These are phyloP conservation scores for Fissipunctia ypsillon DNA, from an alignment of 2,888 invertebrate species.

Conservation along the genomic window DNA sequence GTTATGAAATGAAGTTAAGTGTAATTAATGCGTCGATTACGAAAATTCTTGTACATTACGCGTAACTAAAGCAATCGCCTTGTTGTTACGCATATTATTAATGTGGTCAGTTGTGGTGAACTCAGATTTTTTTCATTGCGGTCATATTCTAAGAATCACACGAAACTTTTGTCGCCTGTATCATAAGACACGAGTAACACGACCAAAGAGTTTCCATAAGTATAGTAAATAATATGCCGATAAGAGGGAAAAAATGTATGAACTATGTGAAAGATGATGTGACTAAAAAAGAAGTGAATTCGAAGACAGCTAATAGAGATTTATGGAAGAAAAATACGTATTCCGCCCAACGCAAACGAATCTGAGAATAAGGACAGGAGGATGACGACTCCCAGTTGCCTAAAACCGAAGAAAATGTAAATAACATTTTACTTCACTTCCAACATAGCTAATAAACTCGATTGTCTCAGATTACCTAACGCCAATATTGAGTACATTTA, in stretches of 20 bases:
- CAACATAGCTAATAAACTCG: constrained; percentile 12
- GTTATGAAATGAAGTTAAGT: constrained; percentile 42
- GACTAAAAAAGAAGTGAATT: neutral
- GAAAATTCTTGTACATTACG: constrained; percentile 38
- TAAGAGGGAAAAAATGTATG: neutral
- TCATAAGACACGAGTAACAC: neutral
- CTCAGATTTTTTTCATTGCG: neutral
- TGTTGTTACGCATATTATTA: constrained; percentile 16
- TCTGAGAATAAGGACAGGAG: too few species aligned
- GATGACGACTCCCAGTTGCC: neutral
- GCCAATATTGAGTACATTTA: constrained; percentile 12
- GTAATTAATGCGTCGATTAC: constrained; percentile 40
- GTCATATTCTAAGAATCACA: constrained; percentile 7
- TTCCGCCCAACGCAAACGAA: neutral
- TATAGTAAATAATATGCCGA: too few species aligned
- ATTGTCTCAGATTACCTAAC: constrained; percentile 19
- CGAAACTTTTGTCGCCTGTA: neutral
- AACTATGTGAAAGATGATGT: neutral
- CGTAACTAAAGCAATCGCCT: constrained; percentile 16
- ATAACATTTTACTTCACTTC: neutral
- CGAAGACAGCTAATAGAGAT: too few species aligned
- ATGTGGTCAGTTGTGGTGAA: constrained; percentile 4
- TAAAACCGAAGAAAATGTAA: neutral
- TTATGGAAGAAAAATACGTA: neutral
- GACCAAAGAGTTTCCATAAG: neutral